Evolutionary conservation across 1,140 invertebrate species (phyloP).

Genomic region (Stenopsyche tienmushanensis): DNA sequence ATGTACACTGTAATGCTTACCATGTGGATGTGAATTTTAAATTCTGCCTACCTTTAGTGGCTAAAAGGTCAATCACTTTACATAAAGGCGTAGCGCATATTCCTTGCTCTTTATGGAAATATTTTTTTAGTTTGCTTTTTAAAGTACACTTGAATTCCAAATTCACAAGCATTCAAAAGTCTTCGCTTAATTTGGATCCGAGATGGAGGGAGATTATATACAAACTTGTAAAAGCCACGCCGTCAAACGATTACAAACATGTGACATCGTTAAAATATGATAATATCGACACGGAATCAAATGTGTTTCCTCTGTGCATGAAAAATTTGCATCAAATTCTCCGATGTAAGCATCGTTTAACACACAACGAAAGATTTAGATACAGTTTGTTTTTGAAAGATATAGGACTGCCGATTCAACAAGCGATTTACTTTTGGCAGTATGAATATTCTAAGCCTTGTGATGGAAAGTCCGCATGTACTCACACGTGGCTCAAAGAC

Average conservation of each 20-base stretch:
- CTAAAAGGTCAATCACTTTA: slow-evolving; percentile 54
- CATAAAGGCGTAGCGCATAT: slow-evolving; percentile 53
- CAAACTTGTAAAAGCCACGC: slow-evolving; percentile 42
- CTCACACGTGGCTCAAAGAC: slow-evolving; percentile 65
- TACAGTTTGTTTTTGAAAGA: slow-evolving; percentile 72
- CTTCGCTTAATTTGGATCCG: slow-evolving; percentile 48
- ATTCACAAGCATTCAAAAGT: slow-evolving; percentile 45
- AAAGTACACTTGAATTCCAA: slow-evolving; percentile 50
- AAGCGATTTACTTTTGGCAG: slow-evolving; percentile 67
- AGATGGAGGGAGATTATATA: slow-evolving; percentile 51
- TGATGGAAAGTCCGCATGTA: slow-evolving; percentile 54
- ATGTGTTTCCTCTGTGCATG: slow-evolving; percentile 76
- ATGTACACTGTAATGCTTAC: slow-evolving; percentile 43
- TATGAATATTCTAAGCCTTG: slow-evolving; percentile 63
- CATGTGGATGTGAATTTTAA: slow-evolving; percentile 54
- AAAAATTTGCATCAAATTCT: slow-evolving; percentile 66
- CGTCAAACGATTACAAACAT: slow-evolving; percentile 43
- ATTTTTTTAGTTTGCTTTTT: slow-evolving; percentile 55
- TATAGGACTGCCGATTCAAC: slow-evolving; percentile 64
- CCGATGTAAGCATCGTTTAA: slow-evolving; percentile 66
- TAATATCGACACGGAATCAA: slow-evolving; percentile 57
- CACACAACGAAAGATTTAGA: slow-evolving; percentile 70
- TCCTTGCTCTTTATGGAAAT: slow-evolving; percentile 60
- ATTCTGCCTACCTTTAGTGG: slow-evolving; percentile 55
- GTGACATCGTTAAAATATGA: slow-evolving; percentile 45